A percentile compares a stretch with the other conserved stretches of the same genome.
Conservation (phyloP, 2,797 vertebrate species). For the Uromys caudimaculatus region DNA sequence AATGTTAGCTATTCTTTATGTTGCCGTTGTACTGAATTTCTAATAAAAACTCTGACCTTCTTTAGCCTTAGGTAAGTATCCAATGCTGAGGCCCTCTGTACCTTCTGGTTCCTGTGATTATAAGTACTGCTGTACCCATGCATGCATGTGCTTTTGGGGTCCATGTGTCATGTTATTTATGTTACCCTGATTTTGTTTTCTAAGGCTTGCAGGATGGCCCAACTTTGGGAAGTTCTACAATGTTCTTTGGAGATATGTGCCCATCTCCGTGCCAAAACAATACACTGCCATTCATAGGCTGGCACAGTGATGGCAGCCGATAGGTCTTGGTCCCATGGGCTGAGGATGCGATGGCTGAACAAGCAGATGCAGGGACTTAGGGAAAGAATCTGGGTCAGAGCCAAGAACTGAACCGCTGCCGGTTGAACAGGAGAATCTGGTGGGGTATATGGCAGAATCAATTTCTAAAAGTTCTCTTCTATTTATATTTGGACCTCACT, state of each 20-base stretch:
- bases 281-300: background rate
- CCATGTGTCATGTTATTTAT: background rate
- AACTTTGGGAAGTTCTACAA: background rate
- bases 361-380: background rate
- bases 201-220: background rate
- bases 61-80: background rate
- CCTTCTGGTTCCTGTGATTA: background rate
- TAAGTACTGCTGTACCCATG: background rate
- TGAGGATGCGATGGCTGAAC: background rate
- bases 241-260: background rate
- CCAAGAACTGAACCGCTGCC: background rate
- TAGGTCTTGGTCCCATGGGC: background rate
- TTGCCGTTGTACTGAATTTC: background rate
- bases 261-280: background rate
- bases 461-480: background rate
- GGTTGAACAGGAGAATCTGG: background rate
- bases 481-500: background rate
- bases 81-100: background rate
- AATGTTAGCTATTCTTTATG: background rate
- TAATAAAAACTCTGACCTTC: background rate
- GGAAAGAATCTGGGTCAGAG: background rate
- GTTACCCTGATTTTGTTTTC: background rate
- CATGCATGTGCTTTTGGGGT: background rate
- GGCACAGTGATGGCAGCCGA: background rate
- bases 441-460: background rate